Conservation (phyloP, 2,113 vertebrate genomes). For the Xenus cinereus region DNA sequence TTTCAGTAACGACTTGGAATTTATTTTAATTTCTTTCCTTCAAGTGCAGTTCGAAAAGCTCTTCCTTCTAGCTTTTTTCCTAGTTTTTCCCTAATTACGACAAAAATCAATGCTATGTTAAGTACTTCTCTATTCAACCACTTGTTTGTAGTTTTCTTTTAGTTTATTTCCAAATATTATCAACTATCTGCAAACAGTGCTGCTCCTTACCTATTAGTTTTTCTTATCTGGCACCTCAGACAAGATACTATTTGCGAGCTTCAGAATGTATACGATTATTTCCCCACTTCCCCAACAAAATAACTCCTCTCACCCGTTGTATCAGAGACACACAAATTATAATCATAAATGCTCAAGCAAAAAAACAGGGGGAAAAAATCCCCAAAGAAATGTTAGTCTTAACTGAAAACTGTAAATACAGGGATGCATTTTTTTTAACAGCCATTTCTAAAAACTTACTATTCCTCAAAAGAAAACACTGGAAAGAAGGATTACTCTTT, state of each 20-base stretch:
- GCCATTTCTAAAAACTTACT: not conserved
- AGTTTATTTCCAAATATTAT: not conserved
- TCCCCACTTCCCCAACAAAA: not conserved
- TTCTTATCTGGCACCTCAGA: not conserved
- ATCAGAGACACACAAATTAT: not conserved
- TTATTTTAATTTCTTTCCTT: not conserved
- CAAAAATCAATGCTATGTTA: not conserved
- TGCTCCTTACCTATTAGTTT: not conserved
- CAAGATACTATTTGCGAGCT: not conserved
- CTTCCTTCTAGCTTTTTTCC: not conserved
- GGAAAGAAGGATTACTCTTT: not conserved
- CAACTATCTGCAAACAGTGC: not conserved
- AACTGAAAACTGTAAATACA: not conserved
- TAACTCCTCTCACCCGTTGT: not conserved
- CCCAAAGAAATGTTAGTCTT: not conserved
- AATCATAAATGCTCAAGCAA: not conserved
- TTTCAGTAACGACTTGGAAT: not conserved
- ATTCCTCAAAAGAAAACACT: not conserved
- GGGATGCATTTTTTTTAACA: not conserved
- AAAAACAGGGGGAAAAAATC: fast-evolving
- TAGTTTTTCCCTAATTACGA: not conserved
- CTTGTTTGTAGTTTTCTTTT: not conserved
- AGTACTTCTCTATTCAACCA: not conserved
- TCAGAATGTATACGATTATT: not conserved
- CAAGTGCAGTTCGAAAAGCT: not conserved